Evolutionary conservation across 1,140 invertebrate species (phyloP).

Genomic region (Drepana arcuata): DNA sequence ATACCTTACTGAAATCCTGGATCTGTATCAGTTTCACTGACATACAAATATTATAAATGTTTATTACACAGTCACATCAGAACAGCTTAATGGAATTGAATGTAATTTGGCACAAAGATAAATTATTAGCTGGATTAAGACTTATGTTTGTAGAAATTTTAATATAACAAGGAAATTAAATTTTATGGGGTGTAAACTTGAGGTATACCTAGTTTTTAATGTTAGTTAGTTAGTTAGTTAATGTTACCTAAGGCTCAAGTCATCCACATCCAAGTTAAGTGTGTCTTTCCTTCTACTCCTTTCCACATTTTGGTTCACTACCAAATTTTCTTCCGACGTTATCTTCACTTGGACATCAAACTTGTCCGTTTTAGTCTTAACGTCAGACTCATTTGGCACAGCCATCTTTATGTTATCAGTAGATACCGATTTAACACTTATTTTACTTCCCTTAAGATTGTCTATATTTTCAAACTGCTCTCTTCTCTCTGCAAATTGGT

Average conservation of each 20-base stretch:
- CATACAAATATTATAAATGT: too few species aligned
- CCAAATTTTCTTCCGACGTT: slow-evolving; percentile 58
- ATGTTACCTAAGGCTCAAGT: slow-evolving; percentile 73
- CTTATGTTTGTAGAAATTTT: too few species aligned
- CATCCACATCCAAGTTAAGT: slow-evolving; percentile 73
- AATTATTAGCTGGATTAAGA: too few species aligned
- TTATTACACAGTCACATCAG: too few species aligned
- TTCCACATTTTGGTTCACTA: slow-evolving; percentile 45
- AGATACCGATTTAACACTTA: slow-evolving; percentile 39
- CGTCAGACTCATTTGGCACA: slow-evolving; percentile 51
- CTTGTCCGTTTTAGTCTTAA: slow-evolving; percentile 52
- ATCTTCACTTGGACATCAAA: slow-evolving; percentile 68
- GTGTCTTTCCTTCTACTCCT: slow-evolving; percentile 59
- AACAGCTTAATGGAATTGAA: too few species aligned
- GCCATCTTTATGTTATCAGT: slow-evolving; percentile 60
- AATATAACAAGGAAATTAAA: too few species aligned
- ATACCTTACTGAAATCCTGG: too few species aligned
- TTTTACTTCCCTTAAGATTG: slow-evolving; percentile 26
- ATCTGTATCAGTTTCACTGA: too few species aligned
- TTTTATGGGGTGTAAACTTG: too few species aligned
- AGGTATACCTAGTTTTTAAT: too few species aligned
- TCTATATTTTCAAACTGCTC: slow-evolving; percentile 39
- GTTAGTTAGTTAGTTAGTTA: too few species aligned
- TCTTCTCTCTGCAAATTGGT: slow-evolving; percentile 29
- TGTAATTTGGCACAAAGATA: too few species aligned